A percentile compares a stretch with the other conserved stretches of the same genome.
Evolutionary conservation across 2,113 vertebrate species (phyloP).

Genomic region (Pycnonotus jocosus): DNA sequence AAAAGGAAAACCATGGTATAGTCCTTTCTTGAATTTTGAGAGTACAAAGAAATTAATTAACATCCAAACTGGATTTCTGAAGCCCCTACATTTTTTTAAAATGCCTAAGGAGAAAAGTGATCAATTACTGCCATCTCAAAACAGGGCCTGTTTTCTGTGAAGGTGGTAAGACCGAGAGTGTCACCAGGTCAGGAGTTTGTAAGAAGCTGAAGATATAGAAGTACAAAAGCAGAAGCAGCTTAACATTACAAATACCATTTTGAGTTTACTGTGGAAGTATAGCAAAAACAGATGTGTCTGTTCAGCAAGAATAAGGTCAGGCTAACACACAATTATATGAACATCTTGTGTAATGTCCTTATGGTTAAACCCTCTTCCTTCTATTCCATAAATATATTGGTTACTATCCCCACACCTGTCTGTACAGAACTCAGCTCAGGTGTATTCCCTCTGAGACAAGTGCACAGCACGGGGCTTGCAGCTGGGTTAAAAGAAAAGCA

Average conservation of each 20-base stretch:
- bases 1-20: neutral
- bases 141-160: neutral
- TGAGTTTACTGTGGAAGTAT: neutral
- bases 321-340: neutral
- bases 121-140: neutral
- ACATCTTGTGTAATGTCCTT: neutral
- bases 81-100: neutral
- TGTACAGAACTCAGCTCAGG: neutral
- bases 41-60: neutral
- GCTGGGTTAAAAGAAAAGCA: slow-evolving; percentile 4
- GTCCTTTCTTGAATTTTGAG: neutral
- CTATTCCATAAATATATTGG: neutral
- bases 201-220: neutral
- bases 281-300: neutral
- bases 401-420: neutral
- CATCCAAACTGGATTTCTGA: neutral
- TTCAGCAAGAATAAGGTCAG: neutral
- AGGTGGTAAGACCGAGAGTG: neutral
- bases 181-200: neutral
- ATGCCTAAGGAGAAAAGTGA: neutral
- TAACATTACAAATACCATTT: neutral
- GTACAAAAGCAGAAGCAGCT: neutral
- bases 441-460: neutral
- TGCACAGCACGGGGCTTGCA: slow-evolving; percentile 2
- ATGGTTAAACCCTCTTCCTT: neutral